Conservation (phyloP, 2,113 vertebrate genomes). For the Oreocharis arfaki region DNA sequence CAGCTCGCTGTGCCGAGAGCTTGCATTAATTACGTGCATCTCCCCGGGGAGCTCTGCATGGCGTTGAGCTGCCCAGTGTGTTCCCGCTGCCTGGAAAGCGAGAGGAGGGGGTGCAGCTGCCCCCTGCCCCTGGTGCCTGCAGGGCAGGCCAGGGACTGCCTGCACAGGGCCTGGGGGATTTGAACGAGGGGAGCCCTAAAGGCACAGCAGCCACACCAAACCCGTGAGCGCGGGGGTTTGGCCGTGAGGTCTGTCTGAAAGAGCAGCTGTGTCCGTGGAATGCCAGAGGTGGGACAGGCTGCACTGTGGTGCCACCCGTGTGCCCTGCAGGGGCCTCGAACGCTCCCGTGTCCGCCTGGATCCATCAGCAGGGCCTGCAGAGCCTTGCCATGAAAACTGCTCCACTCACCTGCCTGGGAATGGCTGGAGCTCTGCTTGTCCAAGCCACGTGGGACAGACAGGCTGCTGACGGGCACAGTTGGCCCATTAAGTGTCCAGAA, state of each 20-base stretch:
- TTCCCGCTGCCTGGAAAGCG: neutral
- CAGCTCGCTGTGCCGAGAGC: too few species aligned
- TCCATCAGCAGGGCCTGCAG: neutral
- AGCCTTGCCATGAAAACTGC: neutral
- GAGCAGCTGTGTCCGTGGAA: neutral
- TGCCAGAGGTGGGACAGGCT: neutral
- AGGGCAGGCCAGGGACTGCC: neutral
- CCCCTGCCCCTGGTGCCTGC: neutral
- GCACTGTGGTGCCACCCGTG: neutral
- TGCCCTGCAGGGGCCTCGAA: neutral
- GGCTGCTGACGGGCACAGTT: neutral
- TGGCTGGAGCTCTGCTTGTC: neutral
- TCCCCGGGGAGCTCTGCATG: neutral
- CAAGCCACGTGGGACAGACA: neutral
- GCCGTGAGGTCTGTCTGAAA: neutral
- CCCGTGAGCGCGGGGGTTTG: neutral
- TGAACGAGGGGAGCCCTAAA: neutral
- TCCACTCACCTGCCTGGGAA: neutral
- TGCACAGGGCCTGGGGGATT: neutral
- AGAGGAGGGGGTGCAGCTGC: neutral
- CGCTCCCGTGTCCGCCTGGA: accelerated
- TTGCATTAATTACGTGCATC: too few species aligned
- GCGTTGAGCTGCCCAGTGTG: neutral
- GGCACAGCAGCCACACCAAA: neutral
- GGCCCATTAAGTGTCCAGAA: neutral